A percentile compares a stretch with the other conserved stretches of the same genome.
Evolutionary conservation across 1,140 invertebrate genomes (phyloP).

Genomic region (Apis dorsata): DNA sequence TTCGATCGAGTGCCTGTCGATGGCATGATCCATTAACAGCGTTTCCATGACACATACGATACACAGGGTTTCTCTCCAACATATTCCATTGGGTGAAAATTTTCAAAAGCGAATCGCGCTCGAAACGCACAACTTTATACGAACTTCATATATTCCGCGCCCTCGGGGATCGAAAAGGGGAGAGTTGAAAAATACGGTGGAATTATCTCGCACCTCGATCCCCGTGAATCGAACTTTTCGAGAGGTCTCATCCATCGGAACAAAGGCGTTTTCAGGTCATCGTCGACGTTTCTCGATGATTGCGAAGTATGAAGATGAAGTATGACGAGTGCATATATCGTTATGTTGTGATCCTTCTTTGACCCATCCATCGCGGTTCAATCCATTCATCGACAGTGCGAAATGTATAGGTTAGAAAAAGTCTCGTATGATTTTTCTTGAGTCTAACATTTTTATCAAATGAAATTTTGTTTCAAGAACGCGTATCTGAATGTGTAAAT

Average conservation of each 20-base stretch:
- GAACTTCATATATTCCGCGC: not conserved
- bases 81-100: not conserved
- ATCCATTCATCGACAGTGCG: conserved; percentile 9
- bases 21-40: not conserved
- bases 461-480: too few species aligned
- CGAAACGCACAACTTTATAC: too few species aligned
- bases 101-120: not conserved
- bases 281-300: conserved; percentile 28
- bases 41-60: not conserved
- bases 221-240: conserved; percentile 11
- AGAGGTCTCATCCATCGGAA: conserved; percentile 7
- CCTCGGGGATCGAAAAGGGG: not conserved
- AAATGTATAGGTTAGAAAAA: not conserved
- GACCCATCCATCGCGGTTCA: conserved; percentile 4
- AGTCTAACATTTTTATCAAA: not conserved
- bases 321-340: not conserved
- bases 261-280: conserved; percentile 28
- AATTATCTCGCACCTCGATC: not conserved
- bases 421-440: not conserved
- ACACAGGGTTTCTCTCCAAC: too few species aligned
- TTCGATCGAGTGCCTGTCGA: not conserved
- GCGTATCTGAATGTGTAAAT: too few species aligned
- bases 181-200: not conserved
- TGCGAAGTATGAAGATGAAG: not conserved
- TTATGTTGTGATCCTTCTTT: not conserved